These are phyloP conservation scores for Erpetoichthys calabaricus DNA, from an alignment of 2,797 vertebrate genomes.

Conservation along the genomic window DNA sequence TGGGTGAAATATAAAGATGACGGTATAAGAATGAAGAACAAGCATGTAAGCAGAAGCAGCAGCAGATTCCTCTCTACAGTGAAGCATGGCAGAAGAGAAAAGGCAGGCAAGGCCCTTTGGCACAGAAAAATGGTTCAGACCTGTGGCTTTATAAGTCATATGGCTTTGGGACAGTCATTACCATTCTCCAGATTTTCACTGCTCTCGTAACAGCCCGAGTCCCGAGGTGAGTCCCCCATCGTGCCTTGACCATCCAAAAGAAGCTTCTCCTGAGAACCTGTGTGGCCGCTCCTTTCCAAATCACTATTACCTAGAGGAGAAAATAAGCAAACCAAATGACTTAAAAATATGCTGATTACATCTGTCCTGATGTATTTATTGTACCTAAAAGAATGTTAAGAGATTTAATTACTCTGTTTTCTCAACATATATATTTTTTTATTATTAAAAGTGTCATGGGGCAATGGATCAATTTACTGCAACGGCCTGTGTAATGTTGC, in stretches of 20 bases:
- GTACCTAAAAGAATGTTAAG: too few species aligned
- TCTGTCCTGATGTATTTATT: too few species aligned
- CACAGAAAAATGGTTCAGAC: conserved; percentile 11
- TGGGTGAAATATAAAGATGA: conserved; percentile 13
- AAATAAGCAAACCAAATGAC: conserved; percentile 15
- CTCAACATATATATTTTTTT: too few species aligned
- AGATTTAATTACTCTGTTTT: too few species aligned
- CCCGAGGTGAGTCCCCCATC: conserved; percentile 78
- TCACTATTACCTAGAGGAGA: conserved; percentile 80
- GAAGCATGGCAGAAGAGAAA: conserved; percentile 24
- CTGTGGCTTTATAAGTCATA: conserved; percentile 12
- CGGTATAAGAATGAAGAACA: conserved; percentile 8
- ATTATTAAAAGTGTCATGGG: too few species aligned
- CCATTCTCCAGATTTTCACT: conserved; percentile 94
- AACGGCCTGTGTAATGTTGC: too few species aligned
- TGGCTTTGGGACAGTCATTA: conserved; percentile 47
- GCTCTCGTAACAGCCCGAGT: conserved; percentile 97
- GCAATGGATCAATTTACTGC: too few species aligned
- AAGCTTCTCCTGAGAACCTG: conserved; percentile 90
- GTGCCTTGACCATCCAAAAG: conserved; percentile 67
- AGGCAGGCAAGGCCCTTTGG: conserved; percentile 11
- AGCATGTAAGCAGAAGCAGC: conserved; percentile 15
- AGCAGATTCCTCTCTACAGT: conserved; percentile 21
- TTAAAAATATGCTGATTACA: neutral
- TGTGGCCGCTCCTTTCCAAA: conserved; percentile 55